Conservation (phyloP, 2,797 vertebrate species). For the Rhinoraja longicauda region DNA sequence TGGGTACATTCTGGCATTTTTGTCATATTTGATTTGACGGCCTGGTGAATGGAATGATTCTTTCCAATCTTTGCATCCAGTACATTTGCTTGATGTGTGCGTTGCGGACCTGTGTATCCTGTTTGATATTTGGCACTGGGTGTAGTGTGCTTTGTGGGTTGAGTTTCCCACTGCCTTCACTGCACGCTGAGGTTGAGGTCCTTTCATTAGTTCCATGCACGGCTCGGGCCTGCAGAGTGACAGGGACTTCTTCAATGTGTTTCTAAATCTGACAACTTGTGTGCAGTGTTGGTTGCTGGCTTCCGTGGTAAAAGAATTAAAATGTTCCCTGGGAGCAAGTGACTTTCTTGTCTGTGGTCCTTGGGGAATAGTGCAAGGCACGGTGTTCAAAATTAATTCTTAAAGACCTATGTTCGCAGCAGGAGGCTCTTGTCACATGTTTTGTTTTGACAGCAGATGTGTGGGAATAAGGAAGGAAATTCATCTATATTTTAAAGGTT, state of each 20-base stretch:
- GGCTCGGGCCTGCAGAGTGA: not conserved
- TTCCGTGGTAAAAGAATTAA: not conserved
- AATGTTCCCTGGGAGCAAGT: not conserved
- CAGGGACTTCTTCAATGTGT: not conserved
- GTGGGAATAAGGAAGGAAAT: not conserved
- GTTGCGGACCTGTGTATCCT: not conserved
- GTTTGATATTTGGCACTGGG: not conserved
- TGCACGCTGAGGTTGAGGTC: not conserved
- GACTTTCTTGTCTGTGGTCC: not conserved
- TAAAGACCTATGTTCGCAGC: not conserved
- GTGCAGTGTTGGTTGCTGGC: not conserved
- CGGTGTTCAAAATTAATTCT: not conserved
- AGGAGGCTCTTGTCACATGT: not conserved
- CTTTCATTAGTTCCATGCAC: not conserved
- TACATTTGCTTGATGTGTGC: not conserved
- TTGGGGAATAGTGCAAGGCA: not conserved
- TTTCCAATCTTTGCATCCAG: not conserved
- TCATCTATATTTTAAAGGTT: not conserved
- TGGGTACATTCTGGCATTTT: not conserved
- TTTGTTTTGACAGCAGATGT: not conserved
- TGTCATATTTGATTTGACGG: not conserved
- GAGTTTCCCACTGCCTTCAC: not conserved
- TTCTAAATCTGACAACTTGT: not conserved
- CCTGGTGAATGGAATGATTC: conserved; percentile 11
- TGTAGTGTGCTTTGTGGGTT: not conserved